These are phyloP conservation scores for Chaenodraco wilsoni DNA, from an alignment of 2,797 vertebrate genomes.

Conservation along the genomic window DNA sequence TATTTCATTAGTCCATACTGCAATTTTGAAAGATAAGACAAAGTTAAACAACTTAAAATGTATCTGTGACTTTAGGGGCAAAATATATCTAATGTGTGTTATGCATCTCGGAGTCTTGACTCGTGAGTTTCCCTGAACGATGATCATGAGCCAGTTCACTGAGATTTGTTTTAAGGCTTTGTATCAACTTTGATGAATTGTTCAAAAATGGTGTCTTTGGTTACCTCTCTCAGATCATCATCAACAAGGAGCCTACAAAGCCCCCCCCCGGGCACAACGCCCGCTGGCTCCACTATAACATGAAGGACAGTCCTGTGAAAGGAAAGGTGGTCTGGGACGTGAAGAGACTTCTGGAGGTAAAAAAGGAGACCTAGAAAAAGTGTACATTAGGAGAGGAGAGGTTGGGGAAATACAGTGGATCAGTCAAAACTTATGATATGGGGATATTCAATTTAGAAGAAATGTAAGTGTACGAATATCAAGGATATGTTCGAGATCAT, in stretches of 20 bases:
- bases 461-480: background rate
- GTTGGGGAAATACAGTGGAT: background rate
- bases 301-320: conserved; percentile 86
- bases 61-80: background rate
- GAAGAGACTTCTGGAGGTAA: conserved; percentile 94
- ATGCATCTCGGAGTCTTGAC: background rate
- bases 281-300: conserved; percentile 90
- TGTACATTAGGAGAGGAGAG: background rate
- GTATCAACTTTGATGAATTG: background rate
- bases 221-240: conserved; percentile 88
- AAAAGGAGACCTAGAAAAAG: conserved; percentile 20
- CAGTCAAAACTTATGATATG: background rate
- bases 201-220: conserved; percentile 6
- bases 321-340: conserved; percentile 95
- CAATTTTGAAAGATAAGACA: too few species aligned
- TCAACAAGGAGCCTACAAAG: conserved; percentile 89
- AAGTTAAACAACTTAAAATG: background rate
- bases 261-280: conserved; percentile 53
- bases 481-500: background rate
- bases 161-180: background rate
- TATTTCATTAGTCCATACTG: too few species aligned
- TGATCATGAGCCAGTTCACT: background rate
- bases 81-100: background rate
- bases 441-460: background rate
- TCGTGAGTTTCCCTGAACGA: background rate